These are phyloP conservation scores for Squalus acanthias DNA, from an alignment of 2,797 vertebrate species.

Conservation along the genomic window DNA sequence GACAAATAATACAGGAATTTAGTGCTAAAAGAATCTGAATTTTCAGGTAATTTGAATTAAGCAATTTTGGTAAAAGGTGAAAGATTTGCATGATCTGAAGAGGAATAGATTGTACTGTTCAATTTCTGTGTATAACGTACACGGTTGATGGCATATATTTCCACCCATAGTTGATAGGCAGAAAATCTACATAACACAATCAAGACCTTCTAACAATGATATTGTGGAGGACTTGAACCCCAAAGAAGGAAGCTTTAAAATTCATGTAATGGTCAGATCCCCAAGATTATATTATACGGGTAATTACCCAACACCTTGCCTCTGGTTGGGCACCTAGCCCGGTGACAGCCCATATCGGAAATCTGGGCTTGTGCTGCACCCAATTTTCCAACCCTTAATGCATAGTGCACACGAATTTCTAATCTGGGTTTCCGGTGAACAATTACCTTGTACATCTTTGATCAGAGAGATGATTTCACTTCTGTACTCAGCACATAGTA, in stretches of 20 bases:
- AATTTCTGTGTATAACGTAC: too few species aligned
- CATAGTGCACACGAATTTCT: too few species aligned
- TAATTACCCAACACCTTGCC: not conserved
- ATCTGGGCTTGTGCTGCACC: not conserved
- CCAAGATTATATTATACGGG: not conserved
- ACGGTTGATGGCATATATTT: not conserved
- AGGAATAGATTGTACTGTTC: not conserved
- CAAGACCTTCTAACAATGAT: not conserved
- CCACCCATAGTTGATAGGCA: not conserved
- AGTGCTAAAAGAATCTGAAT: not conserved
- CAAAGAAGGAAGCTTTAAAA: not conserved
- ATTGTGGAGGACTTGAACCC: not conserved
- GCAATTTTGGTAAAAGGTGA: not conserved
- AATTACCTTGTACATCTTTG: not conserved
- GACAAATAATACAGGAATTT: not conserved
- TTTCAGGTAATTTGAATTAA: not conserved
- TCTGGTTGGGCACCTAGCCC: not conserved
- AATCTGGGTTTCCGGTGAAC: not conserved
- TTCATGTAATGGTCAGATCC: not conserved
- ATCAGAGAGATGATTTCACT: not conserved
- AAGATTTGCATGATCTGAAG: not conserved
- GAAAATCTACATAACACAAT: not conserved
- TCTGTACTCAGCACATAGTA: not conserved
- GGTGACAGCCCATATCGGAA: not conserved
- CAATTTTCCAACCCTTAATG: not conserved